Conservation (phyloP, 2,113 vertebrate genomes). For the Nettapus auritus region DNA sequence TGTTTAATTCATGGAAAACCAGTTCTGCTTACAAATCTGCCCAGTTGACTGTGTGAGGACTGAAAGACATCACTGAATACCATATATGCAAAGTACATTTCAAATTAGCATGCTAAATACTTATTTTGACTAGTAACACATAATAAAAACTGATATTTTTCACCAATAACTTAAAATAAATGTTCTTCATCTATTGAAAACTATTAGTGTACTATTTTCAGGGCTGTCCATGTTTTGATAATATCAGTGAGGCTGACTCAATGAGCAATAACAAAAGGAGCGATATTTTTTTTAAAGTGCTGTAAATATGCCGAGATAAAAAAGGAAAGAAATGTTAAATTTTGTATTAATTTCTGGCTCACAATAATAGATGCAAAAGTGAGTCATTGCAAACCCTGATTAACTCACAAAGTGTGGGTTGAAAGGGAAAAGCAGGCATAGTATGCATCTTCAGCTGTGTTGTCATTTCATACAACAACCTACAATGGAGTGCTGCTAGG, state of each 20-base stretch:
- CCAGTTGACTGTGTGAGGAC: background rate
- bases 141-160: background rate
- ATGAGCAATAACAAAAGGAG: background rate
- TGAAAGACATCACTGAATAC: background rate
- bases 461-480: background rate
- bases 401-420: background rate
- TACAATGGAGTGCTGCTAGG: background rate
- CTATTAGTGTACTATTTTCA: background rate
- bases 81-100: background rate
- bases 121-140: background rate
- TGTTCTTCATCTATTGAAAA: background rate
- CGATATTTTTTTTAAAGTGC: background rate
- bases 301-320: background rate
- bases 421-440: constrained; percentile 8
- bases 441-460: background rate
- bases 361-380: background rate
- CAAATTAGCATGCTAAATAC: background rate
- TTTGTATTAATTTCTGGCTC: background rate
- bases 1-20: background rate
- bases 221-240: background rate
- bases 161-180: background rate
- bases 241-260: background rate
- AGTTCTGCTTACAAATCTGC: background rate
- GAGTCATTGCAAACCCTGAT: background rate
- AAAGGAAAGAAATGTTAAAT: constrained; percentile 18